These are phyloP conservation scores for Calephelis nemesis DNA, from an alignment of 1,140 invertebrate genomes.

Conservation along the genomic window DNA sequence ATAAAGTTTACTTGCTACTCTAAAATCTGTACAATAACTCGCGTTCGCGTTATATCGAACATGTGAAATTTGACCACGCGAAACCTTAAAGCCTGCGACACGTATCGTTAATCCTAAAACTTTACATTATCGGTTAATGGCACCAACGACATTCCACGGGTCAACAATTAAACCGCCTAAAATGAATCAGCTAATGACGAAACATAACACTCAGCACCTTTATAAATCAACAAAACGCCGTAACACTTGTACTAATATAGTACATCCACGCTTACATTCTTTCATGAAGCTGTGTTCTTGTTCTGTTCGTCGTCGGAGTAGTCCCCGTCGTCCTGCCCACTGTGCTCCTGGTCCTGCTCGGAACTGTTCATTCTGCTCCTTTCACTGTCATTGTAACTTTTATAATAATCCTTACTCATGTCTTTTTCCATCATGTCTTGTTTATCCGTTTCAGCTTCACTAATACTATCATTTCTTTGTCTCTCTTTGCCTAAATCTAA, in stretches of 20 bases:
- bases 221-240: slow-evolving; percentile 66
- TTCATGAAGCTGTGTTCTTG: slow-evolving; percentile 64
- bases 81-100: slow-evolving; percentile 37
- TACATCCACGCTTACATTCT: slow-evolving; percentile 32
- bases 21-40: slow-evolving; percentile 13
- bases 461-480: slow-evolving; percentile 55
- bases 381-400: slow-evolving; percentile 57
- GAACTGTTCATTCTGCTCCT: slow-evolving; percentile 52
- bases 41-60: slow-evolving; percentile 12
- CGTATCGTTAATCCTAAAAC: slow-evolving; percentile 42
- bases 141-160: slow-evolving; percentile 75
- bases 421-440: slow-evolving; percentile 57
- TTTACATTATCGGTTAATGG: slow-evolving; percentile 67
- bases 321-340: slow-evolving; percentile 66
- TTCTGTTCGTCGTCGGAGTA: slow-evolving; percentile 74
- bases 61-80: slow-evolving; percentile 21
- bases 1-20: slow-evolving; percentile 32
- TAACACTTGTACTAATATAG: slow-evolving; percentile 40
- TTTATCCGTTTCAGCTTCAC: slow-evolving; percentile 51
- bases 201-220: slow-evolving; percentile 73
- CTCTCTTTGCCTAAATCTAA: slow-evolving; percentile 74
- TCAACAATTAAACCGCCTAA: slow-evolving; percentile 67
- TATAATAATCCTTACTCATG: slow-evolving; percentile 61
- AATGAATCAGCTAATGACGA: slow-evolving; percentile 66
- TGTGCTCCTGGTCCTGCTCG: slow-evolving; percentile 61